Evolutionary conservation across 2,888 invertebrate species (phyloP), one percentile per base, ranked within the genome.

Genomic region (Parnassius smintheus): DNA sequence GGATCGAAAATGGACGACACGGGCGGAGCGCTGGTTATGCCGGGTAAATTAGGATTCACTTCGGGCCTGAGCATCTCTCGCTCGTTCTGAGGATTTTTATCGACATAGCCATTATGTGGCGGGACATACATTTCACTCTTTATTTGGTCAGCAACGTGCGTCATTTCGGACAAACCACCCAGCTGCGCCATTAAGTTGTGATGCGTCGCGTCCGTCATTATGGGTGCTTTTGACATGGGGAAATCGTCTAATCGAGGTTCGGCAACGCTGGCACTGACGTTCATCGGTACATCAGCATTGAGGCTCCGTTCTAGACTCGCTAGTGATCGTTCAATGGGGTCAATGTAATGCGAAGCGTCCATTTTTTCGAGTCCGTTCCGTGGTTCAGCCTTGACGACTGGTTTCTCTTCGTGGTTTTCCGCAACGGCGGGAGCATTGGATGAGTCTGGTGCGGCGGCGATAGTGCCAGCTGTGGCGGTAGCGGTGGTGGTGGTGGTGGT

Each of bases 301-400:
- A 93, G 86, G 68, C 92, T 93, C 57, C 94, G 93, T 83, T 95
- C 95, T 70, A 95, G 86, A 72, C 94, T 95, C 56, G 95, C 95
- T 73, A 95, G 87, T 60, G 95, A 94, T 71, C 95, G 93, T 83
- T 95, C 95, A 72, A 95, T 91, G 22, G 95, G 95, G 82, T 95
- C 95, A 63, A 94, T 93, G 72, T 87, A 91, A 66, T 88, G 91
- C 25, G 90, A 88, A 9, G 88, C 67, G 65, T 91, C 91, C 2
- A 86, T 74, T 68, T 88, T 91, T 63, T 91, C 91, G 55, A 90
- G 79, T 2, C 90, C 91, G 75, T 87, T 93, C 69, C 81, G 84
- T 62, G 85, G 75, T 72, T 92, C 82, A 59, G 79, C 48, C 80
- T 89, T 85, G 65, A 77, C 52, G 58, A 75, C 56, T 2, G 79